Evolutionary conservation across 2,888 invertebrate genomes (phyloP).

Genomic region (Phalera bucephala): DNA sequence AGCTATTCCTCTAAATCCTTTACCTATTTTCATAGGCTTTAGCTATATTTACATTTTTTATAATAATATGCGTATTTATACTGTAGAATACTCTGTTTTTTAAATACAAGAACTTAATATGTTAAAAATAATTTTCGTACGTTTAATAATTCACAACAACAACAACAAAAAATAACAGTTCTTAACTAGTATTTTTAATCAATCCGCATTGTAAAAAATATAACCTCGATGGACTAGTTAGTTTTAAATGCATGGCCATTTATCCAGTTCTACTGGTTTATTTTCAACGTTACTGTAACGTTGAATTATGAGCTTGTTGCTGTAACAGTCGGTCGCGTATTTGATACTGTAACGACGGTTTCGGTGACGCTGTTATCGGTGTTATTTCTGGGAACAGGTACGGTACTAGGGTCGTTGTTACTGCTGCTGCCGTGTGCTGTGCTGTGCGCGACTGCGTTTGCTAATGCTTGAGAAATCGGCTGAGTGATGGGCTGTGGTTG

Average conservation of each 20-base stretch:
- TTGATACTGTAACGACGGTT: conserved; percentile 41
- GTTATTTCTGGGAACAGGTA: conserved; percentile 6
- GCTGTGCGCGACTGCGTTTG: conserved; percentile 29
- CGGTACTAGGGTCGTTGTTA: conserved; percentile 18
- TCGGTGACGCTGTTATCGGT: conserved; percentile 14
- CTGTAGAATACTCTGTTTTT: too few species aligned
- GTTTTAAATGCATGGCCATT: conserved; percentile 34
- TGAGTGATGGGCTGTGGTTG: conserved; percentile 60
- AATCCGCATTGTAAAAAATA: too few species aligned
- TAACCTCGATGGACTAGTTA: conserved; percentile 34
- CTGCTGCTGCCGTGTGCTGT: conserved; percentile 6
- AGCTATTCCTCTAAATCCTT: too few species aligned
- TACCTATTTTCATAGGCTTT: too few species aligned
- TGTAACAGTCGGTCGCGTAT: conserved; percentile 40
- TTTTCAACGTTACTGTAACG: conserved; percentile 14
- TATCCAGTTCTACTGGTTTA: conserved; percentile 39
- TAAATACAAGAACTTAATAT: too few species aligned
- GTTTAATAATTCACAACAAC: too few species aligned
- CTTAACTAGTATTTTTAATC: too few species aligned
- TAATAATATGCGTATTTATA: too few species aligned
- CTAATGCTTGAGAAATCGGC: conserved; percentile 63
- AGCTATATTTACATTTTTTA: too few species aligned
- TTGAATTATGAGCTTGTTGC: conserved; percentile 42
- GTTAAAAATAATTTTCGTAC: too few species aligned
- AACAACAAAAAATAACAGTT: conserved; percentile 2